Percentiles rank a stretch among this genome's conserved stretches.
Evolutionary conservation across 2,797 vertebrate genomes (phyloP).

Genomic region (Anguilla pacifica): DNA sequence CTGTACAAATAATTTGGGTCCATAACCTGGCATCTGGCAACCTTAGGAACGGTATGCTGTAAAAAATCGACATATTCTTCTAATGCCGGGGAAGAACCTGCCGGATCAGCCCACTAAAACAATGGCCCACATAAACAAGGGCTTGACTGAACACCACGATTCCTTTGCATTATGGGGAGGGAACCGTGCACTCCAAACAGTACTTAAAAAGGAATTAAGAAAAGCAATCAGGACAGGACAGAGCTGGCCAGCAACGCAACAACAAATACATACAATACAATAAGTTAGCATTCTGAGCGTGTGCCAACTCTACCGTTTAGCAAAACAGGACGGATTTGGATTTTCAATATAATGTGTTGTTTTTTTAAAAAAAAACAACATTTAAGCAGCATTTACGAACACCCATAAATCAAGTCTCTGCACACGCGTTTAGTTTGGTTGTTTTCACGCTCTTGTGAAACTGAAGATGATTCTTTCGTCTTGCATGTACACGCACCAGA

Average conservation of each 20-base stretch:
- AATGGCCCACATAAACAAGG: background rate
- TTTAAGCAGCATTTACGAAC: background rate
- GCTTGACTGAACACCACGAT: background rate
- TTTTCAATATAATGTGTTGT: background rate
- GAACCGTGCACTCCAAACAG: background rate
- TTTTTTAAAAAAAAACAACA: background rate
- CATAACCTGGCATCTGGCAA: too few species aligned
- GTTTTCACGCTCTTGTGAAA: background rate
- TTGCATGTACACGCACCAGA: background rate
- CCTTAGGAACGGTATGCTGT: background rate
- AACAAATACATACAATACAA: background rate
- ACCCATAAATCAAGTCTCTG: background rate
- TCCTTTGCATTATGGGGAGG: background rate
- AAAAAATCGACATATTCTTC: background rate
- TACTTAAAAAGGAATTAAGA: slow-evolving; percentile 3
- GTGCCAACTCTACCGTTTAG: background rate
- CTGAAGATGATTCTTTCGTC: background rate
- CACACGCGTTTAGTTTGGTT: background rate
- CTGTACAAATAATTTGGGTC: too few species aligned
- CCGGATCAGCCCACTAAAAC: background rate
- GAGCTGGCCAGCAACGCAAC: background rate
- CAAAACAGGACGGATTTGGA: background rate
- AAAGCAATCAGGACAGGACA: background rate
- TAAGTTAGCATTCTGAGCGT: background rate
- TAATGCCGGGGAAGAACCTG: background rate